Conservation (phyloP, 2,113 vertebrate species). For the Amblyornis subalaris region DNA sequence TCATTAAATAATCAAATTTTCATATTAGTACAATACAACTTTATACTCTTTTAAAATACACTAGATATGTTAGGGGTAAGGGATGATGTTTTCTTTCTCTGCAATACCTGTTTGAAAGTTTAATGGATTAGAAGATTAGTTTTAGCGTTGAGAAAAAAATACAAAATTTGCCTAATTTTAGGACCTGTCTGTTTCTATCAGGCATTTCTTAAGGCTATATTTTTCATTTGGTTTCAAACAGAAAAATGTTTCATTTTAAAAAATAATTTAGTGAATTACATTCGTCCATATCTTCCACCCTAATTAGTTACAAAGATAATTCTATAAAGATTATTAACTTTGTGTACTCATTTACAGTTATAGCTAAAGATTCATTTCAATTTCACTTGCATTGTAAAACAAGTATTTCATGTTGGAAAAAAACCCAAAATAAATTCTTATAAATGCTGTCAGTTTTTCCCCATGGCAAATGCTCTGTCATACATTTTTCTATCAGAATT, state of each 20-base stretch:
- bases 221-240: slow-evolving; percentile 83
- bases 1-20: slow-evolving; percentile 81
- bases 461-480: slow-evolving; percentile 75
- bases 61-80: slow-evolving; percentile 78
- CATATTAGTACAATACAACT: slow-evolving; percentile 83
- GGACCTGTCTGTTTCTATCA: slow-evolving; percentile 72
- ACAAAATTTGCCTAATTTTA: slow-evolving; percentile 77
- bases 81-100: slow-evolving; percentile 72
- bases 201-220: slow-evolving; percentile 79
- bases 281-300: slow-evolving; percentile 76
- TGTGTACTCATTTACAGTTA: slow-evolving; percentile 80
- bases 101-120: slow-evolving; percentile 76
- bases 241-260: slow-evolving; percentile 76
- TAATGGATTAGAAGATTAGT: slow-evolving; percentile 79
- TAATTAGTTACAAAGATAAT: slow-evolving; percentile 83
- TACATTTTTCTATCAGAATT: slow-evolving; percentile 68
- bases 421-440: slow-evolving; percentile 70
- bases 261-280: slow-evolving; percentile 87
- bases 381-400: slow-evolving; percentile 78
- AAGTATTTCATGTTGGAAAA: slow-evolving; percentile 71
- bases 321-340: slow-evolving; percentile 77
- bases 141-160: slow-evolving; percentile 72
- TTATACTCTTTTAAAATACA: slow-evolving; percentile 80
- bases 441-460: slow-evolving; percentile 72
- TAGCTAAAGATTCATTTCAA: slow-evolving; percentile 75